Base-by-base conservation (phyloP, 2,113 vertebrate species). In the Amia ocellicauda region DNA sequence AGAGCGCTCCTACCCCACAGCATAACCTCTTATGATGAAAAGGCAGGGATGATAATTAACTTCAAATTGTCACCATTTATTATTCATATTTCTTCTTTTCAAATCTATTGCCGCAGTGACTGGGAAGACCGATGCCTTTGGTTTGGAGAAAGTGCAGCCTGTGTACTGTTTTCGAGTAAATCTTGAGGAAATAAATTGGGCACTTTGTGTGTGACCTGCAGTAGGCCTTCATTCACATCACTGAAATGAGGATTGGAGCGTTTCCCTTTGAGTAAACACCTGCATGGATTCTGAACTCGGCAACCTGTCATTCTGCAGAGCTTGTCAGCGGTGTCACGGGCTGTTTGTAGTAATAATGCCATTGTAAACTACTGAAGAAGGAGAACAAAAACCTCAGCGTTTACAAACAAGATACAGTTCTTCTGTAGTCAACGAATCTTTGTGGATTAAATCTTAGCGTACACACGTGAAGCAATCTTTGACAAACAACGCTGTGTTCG, bases 251-350 rank as follows among this genome's bases (percentile, higher is more conserved):
- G 2, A 8, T 73, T 66, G 72, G 80, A 84, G 71, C 70, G 82
- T 84, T 85, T 71, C 79, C 80, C 8, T 36, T 36, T 66, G 70
- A 74, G 72, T 82, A 74, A 84, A 83, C 78, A 81, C n/a, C 8
- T 24, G 23, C 22, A 58, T 31, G 19, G 13, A 52, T 58, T 54
- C 28, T 8, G 28, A 2, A 10, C 3, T 13, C n/a, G 9, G n/a
- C 43, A 42, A 51, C 58, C 36, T 51, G 63, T 65, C 63, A 65
- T 4, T 23, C 5, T 2, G 17, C 4, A 42, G 26, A 45, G 58
- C 69, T 13, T 19, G 47, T 60, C 45, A 28, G 28, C 2, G 56
- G 3, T 70, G 67, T 58, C 50, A 43, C 58, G 3, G 24, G 8
- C 17, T 71, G 64, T 75, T 75, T 74, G 29, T 63, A 28, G 20